phyloP scores from a whole-genome alignment of 2,888 invertebrate species.

The Drosophila greeni region DNA sequence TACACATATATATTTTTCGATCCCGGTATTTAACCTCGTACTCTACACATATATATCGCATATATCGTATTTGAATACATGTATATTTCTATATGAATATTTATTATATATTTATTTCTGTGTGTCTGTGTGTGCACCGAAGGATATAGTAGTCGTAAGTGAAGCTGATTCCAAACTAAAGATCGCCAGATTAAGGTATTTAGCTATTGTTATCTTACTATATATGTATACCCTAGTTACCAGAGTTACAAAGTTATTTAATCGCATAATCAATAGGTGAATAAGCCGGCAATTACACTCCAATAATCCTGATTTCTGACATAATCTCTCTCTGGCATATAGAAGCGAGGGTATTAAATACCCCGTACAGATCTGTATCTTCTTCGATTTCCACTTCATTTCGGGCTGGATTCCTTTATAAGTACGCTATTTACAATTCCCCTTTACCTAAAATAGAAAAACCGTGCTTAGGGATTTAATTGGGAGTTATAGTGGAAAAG shows the following conservation, averaged over 20 bases:
- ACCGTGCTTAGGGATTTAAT: neutral
- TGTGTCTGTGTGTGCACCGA: neutral
- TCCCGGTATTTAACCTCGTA: conserved; percentile 25
- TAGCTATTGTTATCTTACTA: conserved; percentile 11
- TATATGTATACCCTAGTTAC: conserved; percentile 4
- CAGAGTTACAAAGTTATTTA: conserved; percentile 14
- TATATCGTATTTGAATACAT: conserved; percentile 8
- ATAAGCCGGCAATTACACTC: neutral
- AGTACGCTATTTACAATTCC: neutral
- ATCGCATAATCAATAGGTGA: conserved; percentile 10
- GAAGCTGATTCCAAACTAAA: conserved; percentile 15
- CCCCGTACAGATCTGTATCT: neutral
- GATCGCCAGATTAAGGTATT: neutral
- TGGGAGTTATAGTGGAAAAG: neutral
- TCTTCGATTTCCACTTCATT: too few relatives aligned
- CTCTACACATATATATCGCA: conserved; percentile 1
- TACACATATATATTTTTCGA: conserved; percentile 22
- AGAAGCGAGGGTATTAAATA: neutral
- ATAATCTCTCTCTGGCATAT: too few relatives aligned
- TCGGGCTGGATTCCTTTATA: neutral
- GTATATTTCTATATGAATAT: conserved; percentile 10
- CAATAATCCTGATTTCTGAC: neutral
- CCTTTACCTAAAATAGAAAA: neutral
- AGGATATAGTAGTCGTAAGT: conserved; percentile 10
- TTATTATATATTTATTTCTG: conserved; percentile 7